phyloP scores from a whole-genome alignment of 2,888 invertebrate genomes.

The Acronicta psi region DNA sequence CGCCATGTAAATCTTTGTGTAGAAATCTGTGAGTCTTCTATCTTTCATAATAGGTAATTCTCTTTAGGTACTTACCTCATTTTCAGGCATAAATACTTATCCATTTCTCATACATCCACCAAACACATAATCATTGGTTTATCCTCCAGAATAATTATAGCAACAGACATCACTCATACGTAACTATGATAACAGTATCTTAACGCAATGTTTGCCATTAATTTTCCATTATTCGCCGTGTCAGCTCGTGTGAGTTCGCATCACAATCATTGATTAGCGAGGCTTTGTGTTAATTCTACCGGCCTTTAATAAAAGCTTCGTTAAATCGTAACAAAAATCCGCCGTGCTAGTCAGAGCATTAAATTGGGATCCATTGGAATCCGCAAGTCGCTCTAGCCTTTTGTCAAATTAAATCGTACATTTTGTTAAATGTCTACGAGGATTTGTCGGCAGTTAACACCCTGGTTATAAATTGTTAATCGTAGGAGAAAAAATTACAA shows the following conservation, averaged over 20 bases:
- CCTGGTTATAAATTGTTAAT: constrained; percentile 3
- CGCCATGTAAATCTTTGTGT: too few relatives aligned
- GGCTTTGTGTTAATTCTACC: constrained; percentile 9
- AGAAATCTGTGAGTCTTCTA: too few relatives aligned
- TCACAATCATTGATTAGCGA: constrained; percentile 2
- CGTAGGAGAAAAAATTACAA: not conserved
- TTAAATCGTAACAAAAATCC: constrained; percentile 25
- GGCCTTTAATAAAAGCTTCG: constrained; percentile 18
- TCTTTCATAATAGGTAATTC: too few relatives aligned
- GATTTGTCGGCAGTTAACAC: constrained; percentile 4
- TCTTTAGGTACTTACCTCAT: too few relatives aligned
- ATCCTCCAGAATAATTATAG: too few relatives aligned
- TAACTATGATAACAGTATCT: too few relatives aligned
- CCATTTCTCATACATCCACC: too few relatives aligned
- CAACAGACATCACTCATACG: too few relatives aligned
- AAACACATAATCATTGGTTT: too few relatives aligned
- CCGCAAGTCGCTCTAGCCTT: constrained; percentile 2
- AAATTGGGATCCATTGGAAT: constrained; percentile 18
- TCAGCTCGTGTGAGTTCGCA: not conserved
- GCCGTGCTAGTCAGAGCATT: constrained; percentile 15
- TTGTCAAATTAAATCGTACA: constrained; percentile 29
- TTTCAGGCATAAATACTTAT: too few relatives aligned
- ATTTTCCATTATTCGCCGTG: too few relatives aligned
- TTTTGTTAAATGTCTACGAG: constrained; percentile 17
- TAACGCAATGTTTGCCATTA: too few relatives aligned